These are phyloP conservation scores for Pogonomyrmex barbatus DNA, from an alignment of 1,140 invertebrate genomes.

Conservation along the genomic window DNA sequence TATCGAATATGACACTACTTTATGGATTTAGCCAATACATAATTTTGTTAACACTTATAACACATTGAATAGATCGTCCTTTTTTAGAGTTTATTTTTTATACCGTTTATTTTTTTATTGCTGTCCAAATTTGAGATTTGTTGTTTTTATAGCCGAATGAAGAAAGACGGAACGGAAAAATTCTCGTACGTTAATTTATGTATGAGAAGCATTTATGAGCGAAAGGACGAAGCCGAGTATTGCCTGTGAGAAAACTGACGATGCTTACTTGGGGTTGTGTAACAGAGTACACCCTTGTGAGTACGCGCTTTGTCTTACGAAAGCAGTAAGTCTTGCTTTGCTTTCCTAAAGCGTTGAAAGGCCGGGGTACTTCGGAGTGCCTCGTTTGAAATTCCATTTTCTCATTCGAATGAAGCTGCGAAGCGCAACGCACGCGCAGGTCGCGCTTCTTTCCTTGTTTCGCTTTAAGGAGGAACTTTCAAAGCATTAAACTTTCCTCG, in stretches of 20 bases:
- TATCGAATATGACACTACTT: background rate
- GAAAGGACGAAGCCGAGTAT: background rate
- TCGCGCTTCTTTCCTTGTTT: constrained; percentile 16
- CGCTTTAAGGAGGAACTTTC: constrained; percentile 25
- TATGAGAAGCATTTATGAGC: background rate
- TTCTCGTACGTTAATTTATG: constrained; percentile 8
- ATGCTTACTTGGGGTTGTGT: constrained; percentile 1
- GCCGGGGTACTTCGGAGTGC: constrained; percentile 10
- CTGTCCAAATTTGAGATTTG: background rate
- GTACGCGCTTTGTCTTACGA: constrained; percentile 33
- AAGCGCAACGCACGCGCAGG: background rate
- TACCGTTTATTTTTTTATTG: background rate
- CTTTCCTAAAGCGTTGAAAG: constrained; percentile 18
- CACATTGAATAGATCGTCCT: background rate
- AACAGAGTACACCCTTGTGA: constrained; percentile 1
- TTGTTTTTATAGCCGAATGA: background rate
- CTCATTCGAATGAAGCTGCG: constrained; percentile 54
- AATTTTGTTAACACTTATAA: background rate
- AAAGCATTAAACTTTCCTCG: constrained; percentile 49
- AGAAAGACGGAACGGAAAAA: background rate
- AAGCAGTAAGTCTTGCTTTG: constrained; percentile 23
- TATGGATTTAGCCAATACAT: background rate
- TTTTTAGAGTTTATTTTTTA: no score
- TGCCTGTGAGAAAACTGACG: constrained; percentile 5
- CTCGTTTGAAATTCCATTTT: constrained; percentile 64